Evolutionary conservation across 2,888 invertebrate genomes (phyloP).

Genomic region (Griposia aprilina): DNA sequence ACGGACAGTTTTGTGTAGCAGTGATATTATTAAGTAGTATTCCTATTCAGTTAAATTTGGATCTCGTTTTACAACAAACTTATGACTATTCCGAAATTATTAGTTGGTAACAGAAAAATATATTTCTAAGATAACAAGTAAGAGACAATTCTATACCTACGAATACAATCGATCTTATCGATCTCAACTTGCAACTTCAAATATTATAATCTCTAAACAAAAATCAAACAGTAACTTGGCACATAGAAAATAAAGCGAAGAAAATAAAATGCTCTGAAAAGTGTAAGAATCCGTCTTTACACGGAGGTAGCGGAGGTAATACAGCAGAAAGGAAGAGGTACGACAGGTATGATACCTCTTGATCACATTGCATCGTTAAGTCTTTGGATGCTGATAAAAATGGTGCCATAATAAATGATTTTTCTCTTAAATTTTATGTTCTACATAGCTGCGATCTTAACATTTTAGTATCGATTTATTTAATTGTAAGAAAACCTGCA

Average conservation of each 20-base stretch:
- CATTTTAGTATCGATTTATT: background rate
- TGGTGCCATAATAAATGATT: background rate
- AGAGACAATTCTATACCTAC: background rate
- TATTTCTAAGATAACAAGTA: background rate
- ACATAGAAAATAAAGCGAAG: background rate
- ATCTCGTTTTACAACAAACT: too few relatives aligned
- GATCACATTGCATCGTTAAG: conserved; percentile 2
- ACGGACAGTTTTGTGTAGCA: background rate
- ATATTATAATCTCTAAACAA: conserved; percentile 1
- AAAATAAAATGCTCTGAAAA: conserved; percentile 24
- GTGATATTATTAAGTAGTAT: background rate
- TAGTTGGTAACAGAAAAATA: background rate
- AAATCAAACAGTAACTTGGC: conserved; percentile 20
- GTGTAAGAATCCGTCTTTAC: background rate
- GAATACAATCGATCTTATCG: background rate
- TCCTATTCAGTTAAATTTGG: too few relatives aligned
- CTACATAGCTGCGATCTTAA: background rate
- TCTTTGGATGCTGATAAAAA: background rate
- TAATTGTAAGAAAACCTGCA: background rate
- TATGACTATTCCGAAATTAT: background rate
- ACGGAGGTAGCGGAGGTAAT: background rate
- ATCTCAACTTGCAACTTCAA: background rate
- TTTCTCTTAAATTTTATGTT: background rate
- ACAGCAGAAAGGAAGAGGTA: background rate
- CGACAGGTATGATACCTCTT: conserved; percentile 3